Conservation (phyloP, 2,797 vertebrate genomes). For the Sphenodon punctatus region DNA sequence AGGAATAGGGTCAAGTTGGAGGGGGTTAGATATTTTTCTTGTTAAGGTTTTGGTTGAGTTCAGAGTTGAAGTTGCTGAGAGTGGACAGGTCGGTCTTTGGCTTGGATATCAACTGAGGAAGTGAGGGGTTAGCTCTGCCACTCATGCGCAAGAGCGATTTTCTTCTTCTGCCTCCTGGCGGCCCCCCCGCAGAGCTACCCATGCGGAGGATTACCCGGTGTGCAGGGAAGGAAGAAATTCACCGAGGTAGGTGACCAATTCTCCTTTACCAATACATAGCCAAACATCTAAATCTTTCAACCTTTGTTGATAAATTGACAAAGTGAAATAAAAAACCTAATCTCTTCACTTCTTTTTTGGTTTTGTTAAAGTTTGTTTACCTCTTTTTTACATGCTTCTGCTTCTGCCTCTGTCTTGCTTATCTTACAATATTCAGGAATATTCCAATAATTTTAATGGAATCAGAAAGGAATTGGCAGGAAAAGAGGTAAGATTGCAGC, state of each 20-base stretch:
- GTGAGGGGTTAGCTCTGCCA: too few relatives aligned
- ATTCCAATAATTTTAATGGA: slow-evolving; percentile 77
- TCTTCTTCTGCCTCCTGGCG: too few relatives aligned
- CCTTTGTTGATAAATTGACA: slow-evolving; percentile 1
- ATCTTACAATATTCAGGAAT: slow-evolving; percentile 73
- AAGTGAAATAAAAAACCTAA: slow-evolving; percentile 22
- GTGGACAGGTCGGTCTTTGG: too few relatives aligned
- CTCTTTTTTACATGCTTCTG: slow-evolving; percentile 76
- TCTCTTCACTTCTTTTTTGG: slow-evolving; percentile 47
- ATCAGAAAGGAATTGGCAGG: slow-evolving; percentile 77
- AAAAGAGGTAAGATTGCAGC: slow-evolving; percentile 74
- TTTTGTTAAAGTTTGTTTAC: slow-evolving; percentile 69
- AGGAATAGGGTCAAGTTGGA: too few relatives aligned
- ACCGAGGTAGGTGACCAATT: too few relatives aligned
- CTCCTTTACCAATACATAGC: background rate
- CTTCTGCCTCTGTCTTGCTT: slow-evolving; percentile 73
- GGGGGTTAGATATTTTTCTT: background rate
- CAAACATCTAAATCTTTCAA: background rate
- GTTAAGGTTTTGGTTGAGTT: background rate
- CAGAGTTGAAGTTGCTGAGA: too few relatives aligned
- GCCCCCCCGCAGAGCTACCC: too few relatives aligned
- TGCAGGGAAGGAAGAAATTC: too few relatives aligned
- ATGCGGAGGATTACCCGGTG: too few relatives aligned
- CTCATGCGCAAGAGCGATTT: too few relatives aligned
- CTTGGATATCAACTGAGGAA: too few relatives aligned